phyloP scores from a whole-genome alignment of 2,888 invertebrate species.

The Chrysina gloriosa region DNA sequence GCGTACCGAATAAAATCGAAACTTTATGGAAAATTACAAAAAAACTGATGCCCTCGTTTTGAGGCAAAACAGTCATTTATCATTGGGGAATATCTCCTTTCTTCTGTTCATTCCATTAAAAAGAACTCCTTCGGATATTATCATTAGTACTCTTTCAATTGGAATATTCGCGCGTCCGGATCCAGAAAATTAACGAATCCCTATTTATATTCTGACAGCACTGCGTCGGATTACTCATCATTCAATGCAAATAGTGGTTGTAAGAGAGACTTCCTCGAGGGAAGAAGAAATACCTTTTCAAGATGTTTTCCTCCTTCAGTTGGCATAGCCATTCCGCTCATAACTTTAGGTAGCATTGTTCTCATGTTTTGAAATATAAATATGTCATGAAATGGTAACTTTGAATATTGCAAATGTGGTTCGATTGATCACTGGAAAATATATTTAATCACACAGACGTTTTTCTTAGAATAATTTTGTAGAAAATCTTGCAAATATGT shows the following conservation, averaged over 20 bases:
- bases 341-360: too few species aligned
- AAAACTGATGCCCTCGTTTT: neutral
- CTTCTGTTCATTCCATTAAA: neutral
- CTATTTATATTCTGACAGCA: neutral
- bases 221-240: neutral
- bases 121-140: constrained; percentile 11
- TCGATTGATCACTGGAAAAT: too few species aligned
- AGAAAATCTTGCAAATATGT: too few species aligned
- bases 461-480: too few species aligned
- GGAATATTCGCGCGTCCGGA: neutral
- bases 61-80: neutral
- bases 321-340: too few species aligned
- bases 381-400: too few species aligned
- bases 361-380: too few species aligned
- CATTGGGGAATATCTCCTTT: neutral
- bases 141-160: constrained; percentile 28
- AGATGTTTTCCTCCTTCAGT: too few species aligned
- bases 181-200: neutral
- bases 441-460: too few species aligned
- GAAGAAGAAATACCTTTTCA: too few species aligned
- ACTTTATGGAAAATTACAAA: neutral
- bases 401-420: too few species aligned
- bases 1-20: neutral
- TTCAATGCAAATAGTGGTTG: neutral
- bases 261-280: too few species aligned